phyloP scores from a whole-genome alignment of 1,140 invertebrate genomes.

The Hycleus cichorii region DNA sequence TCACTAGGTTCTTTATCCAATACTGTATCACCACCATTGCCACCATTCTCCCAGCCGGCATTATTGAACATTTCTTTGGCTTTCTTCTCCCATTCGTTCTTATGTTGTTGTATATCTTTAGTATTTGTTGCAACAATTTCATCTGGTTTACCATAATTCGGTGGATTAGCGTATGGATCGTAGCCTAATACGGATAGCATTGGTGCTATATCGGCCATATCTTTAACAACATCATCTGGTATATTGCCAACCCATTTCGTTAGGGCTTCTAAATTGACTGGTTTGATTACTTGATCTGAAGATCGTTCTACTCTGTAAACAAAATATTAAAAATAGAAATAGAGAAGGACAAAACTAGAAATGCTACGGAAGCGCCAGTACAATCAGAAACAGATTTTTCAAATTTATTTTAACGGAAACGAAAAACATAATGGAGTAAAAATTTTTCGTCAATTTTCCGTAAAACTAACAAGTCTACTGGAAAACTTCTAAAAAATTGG shows the following conservation, averaged over 20 bases:
- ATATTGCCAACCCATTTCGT: slow-evolving; percentile 94
- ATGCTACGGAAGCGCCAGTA: too few species aligned
- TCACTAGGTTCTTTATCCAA: slow-evolving; percentile 36
- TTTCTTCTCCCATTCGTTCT: slow-evolving; percentile 48
- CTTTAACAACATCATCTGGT: slow-evolving; percentile 80
- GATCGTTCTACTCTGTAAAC: slow-evolving; percentile 86
- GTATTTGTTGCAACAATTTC: slow-evolving; percentile 78
- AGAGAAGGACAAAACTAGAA: too few species aligned
- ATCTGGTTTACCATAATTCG: slow-evolving; percentile 85
- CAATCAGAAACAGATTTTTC: too few species aligned
- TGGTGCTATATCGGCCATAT: slow-evolving; percentile 87
- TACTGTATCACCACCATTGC: slow-evolving; percentile 24
- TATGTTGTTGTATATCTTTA: slow-evolving; percentile 46
- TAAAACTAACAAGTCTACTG: too few species aligned
- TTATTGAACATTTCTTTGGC: slow-evolving; percentile 45
- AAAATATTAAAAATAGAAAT: slow-evolving; percentile 20
- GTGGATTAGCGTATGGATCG: slow-evolving; percentile 89
- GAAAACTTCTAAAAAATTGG: too few species aligned
- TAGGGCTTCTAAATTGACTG: slow-evolving; percentile 92
- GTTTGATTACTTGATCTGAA: slow-evolving; percentile 97
- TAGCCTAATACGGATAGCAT: slow-evolving; percentile 89
- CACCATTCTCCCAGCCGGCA: slow-evolving; percentile 23
- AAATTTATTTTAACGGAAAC: too few species aligned
- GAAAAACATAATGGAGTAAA: not conserved
- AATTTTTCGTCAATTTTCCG: not conserved